phyloP scores from a whole-genome alignment of 2,888 invertebrate genomes.

The Melanchra persicariae region DNA sequence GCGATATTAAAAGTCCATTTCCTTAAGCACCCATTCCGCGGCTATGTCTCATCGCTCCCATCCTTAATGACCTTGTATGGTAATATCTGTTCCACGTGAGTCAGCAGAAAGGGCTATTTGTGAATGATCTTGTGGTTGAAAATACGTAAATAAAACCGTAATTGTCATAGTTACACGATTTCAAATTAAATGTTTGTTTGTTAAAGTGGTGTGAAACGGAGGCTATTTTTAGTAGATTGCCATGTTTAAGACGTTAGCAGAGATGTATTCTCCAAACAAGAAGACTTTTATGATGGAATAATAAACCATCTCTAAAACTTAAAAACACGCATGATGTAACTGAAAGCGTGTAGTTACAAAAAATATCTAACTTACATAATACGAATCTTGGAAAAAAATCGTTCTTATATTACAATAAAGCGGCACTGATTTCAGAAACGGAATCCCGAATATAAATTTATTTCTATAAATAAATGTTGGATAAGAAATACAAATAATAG shows the following conservation, averaged over 20 bases:
- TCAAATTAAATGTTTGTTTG: slow-evolving; percentile 34
- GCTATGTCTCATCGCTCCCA: slow-evolving; percentile 66
- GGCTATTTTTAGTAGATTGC: slow-evolving; percentile 49
- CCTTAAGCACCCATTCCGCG: slow-evolving; percentile 70
- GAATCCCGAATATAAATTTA: slow-evolving; percentile 26
- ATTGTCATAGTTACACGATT: slow-evolving; percentile 40
- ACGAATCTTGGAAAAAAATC: slow-evolving; percentile 15
- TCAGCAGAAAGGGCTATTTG: slow-evolving; percentile 54
- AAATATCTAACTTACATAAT: background rate
- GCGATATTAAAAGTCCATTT: slow-evolving; percentile 73
- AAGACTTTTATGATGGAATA: slow-evolving; percentile 24
- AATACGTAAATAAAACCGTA: slow-evolving; percentile 30
- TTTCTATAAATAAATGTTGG: slow-evolving; percentile 37
- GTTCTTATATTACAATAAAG: slow-evolving; percentile 14
- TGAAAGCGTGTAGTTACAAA: slow-evolving; percentile 3
- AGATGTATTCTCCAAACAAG: slow-evolving; percentile 36
- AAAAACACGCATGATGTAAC: slow-evolving; percentile 18
- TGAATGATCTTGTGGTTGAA: slow-evolving; percentile 59
- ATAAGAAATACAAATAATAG: slow-evolving; percentile 42
- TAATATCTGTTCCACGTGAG: slow-evolving; percentile 64
- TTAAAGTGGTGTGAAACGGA: slow-evolving; percentile 15
- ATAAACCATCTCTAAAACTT: slow-evolving; percentile 24
- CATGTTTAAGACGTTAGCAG: slow-evolving; percentile 19
- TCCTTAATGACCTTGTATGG: slow-evolving; percentile 69
- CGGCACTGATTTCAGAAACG: slow-evolving; percentile 20